Conservation (phyloP, 2,888 invertebrate species). For the Mayetiola destructor region DNA sequence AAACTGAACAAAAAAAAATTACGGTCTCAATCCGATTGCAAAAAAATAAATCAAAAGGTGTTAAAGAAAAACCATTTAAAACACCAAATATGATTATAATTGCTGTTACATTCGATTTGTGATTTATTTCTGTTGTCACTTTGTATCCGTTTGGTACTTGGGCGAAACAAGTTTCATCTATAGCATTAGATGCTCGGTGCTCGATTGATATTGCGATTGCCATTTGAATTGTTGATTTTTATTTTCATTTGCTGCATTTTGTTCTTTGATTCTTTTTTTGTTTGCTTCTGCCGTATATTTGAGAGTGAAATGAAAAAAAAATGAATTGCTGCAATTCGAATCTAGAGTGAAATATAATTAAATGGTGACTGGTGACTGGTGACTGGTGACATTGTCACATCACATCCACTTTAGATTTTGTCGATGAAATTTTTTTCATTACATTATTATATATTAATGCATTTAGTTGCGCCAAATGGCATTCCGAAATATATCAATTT, state of each 20-base stretch:
- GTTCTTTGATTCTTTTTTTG: neutral
- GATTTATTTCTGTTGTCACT: neutral
- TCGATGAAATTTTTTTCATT: constrained; percentile 3
- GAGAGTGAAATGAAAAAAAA: too few species aligned
- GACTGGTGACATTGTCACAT: constrained; percentile 13
- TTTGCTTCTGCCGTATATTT: too few species aligned
- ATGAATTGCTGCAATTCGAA: constrained; percentile 2
- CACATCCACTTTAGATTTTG: constrained; percentile 12
- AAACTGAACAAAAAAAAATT: neutral
- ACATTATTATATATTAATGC: constrained; percentile 5
- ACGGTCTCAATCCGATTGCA: neutral
- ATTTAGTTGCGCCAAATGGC: neutral
- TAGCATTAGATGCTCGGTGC: too few species aligned
- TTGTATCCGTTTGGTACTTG: neutral
- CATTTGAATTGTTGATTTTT: neutral
- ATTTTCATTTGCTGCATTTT: neutral
- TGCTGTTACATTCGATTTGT: neutral
- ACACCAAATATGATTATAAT: constrained; percentile 11
- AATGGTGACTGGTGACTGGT: too few species aligned
- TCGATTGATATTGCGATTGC: constrained; percentile 1
- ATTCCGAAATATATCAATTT: constrained; percentile 4
- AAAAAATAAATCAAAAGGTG: neutral
- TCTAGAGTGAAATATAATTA: constrained; percentile 8
- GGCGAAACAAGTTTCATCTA: neutral
- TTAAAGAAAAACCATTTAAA: neutral